Evolutionary conservation across 2,797 vertebrate genomes (phyloP), one percentile per base, ranked within the genome.

Genomic region (Malacoctenus gilli): DNA sequence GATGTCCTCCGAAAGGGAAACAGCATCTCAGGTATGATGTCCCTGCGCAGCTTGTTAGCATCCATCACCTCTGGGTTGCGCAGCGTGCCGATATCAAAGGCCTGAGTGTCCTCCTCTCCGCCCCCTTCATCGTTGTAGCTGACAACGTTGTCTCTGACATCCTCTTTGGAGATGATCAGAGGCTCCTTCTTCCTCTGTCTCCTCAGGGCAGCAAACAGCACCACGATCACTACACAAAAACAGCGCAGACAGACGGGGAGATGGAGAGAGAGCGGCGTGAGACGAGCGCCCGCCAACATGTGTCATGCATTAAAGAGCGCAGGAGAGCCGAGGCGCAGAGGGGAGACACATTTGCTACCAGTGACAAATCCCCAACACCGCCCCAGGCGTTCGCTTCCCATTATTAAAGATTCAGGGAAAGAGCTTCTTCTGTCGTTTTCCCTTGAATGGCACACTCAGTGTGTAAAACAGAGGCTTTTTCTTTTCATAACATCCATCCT

Each of bases 111-210:
- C 83, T 99, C 97, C 86, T 99, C 97, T 57, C 97, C 97, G 0
- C 97, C 97, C 0, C 97, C 97, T 77, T 99, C 97, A 6, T 99
- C 97, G 2, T 99, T 98, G 70, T 99, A 99, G 85, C 97, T 99
- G 85, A 99, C 97, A 3, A 99, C 96, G 85, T 98, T 99, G 92
- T 99, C 97, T 84, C 97, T 91, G 84, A 99, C 96, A 35, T 99
- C 97, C 60, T 99, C 97, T 77, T 98, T 98, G 40, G 96, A 98
- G 74, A 98, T 91, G 84, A 99, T 98, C 90, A 99, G 94, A 75
- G 97, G 97, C 87, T 99, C 97, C 79, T 99, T 99, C 83, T 98
- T 98, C 60, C 95, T 88, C 85, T 99, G 96, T 49, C 94, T 93
- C 83, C 95, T 94, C 80, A 99, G 91, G 71, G 96, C 95, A 38